Base-by-base conservation (phyloP, 2,888 invertebrate species). In the Zygogramma bicolorata region DNA sequence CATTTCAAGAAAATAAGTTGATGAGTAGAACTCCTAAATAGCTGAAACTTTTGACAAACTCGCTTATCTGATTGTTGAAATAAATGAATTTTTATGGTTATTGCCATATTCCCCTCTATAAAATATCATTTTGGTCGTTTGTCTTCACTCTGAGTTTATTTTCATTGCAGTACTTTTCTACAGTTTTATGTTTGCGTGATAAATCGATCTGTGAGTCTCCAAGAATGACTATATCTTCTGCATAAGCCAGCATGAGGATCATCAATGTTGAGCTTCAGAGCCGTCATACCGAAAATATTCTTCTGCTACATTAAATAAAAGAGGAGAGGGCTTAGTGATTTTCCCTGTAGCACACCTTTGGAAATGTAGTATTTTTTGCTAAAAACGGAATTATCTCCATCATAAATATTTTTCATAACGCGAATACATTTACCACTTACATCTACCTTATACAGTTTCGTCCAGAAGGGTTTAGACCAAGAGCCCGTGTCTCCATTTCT, bases 291-390 rank as follows among this genome's bases (percentile, higher is more conserved):
- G 42, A 15, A 42, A 42, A 42, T 42, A 42, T 15, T 15, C n/a
- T 42, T 42, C 42, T 42, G 15, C 15, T 15, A 1, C n/a, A 13
- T 42, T 1, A n/a, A n/a, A 42, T n/a, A 15, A 42, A 42, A 42
- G 42, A 42, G 1, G 15, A 15, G 42, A 13, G 42, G 42, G 15
- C 42, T 42, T 15, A 42, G 13, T 42, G 42, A 15, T 15, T 42
- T 15, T 15, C 42, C 42, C 8, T 42, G 42, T 13, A 59, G 59
- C 18, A 59, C 59, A 3, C 59, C 25, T 13, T 58, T 34, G 1
- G 31, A 1, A n/a, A 59, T 59, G 15, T 59, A 31, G 18, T 59
- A 59, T 59, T 31, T 18, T 58, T 58, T 58, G 22, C 58, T 58
- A 29, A 27, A 53, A 13, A 8, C 3, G 22, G 2, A 34, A 34